A percentile compares a stretch with the other conserved stretches of the same genome.
phyloP scores from a whole-genome alignment of 2,113 vertebrate species.

The Phaetusa simplex region DNA sequence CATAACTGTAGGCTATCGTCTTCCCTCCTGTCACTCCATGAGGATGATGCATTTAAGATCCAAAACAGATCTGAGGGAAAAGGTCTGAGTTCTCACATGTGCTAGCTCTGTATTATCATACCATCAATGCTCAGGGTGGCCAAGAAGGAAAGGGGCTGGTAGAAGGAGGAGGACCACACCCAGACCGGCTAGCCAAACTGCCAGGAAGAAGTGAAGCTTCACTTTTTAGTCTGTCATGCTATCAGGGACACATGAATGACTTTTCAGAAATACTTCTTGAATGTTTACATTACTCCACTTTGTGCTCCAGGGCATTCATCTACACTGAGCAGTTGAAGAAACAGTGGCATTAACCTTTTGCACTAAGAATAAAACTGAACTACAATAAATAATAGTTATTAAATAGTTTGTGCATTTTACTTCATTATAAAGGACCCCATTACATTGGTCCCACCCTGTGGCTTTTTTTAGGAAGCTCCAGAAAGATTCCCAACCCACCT shows the following conservation, averaged over 20 bases:
- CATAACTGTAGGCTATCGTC: neutral
- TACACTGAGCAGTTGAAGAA: neutral
- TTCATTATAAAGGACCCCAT: neutral
- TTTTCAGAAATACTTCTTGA: neutral
- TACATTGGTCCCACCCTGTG: neutral
- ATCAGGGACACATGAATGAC: neutral
- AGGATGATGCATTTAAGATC: neutral
- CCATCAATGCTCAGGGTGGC: accelerated
- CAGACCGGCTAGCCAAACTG: neutral
- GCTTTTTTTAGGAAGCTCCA: neutral
- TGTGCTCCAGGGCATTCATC: neutral
- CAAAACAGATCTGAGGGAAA: neutral
- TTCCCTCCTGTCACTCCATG: neutral
- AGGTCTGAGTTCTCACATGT: neutral
- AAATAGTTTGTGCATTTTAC: neutral
- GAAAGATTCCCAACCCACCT: neutral
- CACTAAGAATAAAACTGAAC: neutral
- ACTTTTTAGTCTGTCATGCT: neutral
- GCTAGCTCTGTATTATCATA: neutral
- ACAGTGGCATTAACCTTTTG: neutral
- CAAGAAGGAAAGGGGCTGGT: neutral
- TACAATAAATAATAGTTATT: neutral
- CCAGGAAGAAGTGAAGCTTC: neutral
- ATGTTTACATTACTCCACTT: neutral
- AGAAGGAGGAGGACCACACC: neutral